phyloP scores from a whole-genome alignment of 53 echinoderm and acorn worm genomes.

The Echinarachnius parma region DNA sequence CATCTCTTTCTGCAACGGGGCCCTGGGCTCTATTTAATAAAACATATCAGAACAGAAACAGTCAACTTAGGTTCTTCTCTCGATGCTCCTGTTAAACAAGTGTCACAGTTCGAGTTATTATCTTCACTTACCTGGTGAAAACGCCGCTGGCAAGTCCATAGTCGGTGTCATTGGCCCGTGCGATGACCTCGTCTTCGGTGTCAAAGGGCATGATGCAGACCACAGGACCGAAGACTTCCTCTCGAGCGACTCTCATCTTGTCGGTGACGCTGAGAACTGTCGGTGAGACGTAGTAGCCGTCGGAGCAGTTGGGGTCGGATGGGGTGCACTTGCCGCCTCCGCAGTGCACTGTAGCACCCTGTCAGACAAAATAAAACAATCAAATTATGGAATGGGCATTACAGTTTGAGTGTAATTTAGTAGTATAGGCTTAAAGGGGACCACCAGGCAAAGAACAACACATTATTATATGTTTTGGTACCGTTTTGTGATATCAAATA shows the following conservation, averaged over 20 bases:
- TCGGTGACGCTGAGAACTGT: conserved; percentile 79
- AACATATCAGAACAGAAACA: no score
- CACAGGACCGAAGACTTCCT: conserved; percentile 88
- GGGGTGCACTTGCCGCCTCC: conserved; percentile 79
- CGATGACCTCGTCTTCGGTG: conserved; percentile 75
- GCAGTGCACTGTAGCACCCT: conserved; percentile 88
- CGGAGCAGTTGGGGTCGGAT: conserved; percentile 55
- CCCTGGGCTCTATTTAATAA: no score
- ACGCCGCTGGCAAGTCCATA: conserved; percentile 93
- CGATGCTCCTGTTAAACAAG: no score
- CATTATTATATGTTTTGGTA: no score
- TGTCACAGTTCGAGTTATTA: no score
- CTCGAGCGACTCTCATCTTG: conserved; percentile 80
- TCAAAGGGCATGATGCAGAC: conserved; percentile 84
- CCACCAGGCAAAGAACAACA: no score
- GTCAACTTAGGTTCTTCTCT: no score
- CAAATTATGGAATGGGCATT: no score
- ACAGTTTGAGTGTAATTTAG: no score
- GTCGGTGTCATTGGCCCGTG: conserved; percentile 72
- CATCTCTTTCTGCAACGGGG: no score
- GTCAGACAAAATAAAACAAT: neutral
- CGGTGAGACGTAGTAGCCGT: conserved; percentile 72
- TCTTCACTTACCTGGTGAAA: conserved; percentile 84
- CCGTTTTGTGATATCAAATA: no score
- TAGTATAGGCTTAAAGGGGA: no score